Percentiles rank a stretch among this genome's conserved stretches.
Conservation (phyloP, 2,888 invertebrate genomes). For the Dryomyza anilis region DNA sequence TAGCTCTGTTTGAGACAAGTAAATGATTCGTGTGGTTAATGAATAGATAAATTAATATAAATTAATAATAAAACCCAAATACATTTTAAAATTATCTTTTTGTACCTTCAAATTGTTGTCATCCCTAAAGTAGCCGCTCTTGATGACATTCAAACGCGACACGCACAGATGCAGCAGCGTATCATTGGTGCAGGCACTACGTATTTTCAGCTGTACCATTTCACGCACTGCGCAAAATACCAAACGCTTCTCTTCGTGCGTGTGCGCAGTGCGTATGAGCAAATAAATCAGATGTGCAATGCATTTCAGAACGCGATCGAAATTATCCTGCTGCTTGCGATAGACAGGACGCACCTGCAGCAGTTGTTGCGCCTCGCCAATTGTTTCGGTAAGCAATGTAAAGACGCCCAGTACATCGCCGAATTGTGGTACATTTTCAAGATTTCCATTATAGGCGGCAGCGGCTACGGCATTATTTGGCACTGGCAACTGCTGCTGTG, state of each 20-base stretch:
- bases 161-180: constrained; percentile 85
- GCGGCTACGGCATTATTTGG: too few species aligned
- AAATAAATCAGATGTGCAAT: constrained; percentile 78
- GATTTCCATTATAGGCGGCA: too few species aligned
- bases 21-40: too few species aligned
- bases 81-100: background rate
- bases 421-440: constrained; percentile 65
- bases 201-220: constrained; percentile 66
- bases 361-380: constrained; percentile 65
- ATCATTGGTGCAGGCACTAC: constrained; percentile 74
- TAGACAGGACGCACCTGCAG: constrained; percentile 71
- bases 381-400: constrained; percentile 69
- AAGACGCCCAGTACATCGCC: constrained; percentile 75
- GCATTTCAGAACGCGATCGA: constrained; percentile 80
- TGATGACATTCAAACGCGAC: constrained; percentile 77
- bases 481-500: constrained; percentile 20
- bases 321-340: constrained; percentile 79
- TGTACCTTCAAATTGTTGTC: constrained; percentile 65
- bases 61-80: background rate
- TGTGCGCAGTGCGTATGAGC: constrained; percentile 66
- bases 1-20: too few species aligned
- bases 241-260: constrained; percentile 62
- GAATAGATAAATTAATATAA: too few species aligned
- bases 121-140: constrained; percentile 77
- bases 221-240: constrained; percentile 63